Conservation (phyloP, 2,888 invertebrate species). For the Pachycephus smyrnensis region DNA sequence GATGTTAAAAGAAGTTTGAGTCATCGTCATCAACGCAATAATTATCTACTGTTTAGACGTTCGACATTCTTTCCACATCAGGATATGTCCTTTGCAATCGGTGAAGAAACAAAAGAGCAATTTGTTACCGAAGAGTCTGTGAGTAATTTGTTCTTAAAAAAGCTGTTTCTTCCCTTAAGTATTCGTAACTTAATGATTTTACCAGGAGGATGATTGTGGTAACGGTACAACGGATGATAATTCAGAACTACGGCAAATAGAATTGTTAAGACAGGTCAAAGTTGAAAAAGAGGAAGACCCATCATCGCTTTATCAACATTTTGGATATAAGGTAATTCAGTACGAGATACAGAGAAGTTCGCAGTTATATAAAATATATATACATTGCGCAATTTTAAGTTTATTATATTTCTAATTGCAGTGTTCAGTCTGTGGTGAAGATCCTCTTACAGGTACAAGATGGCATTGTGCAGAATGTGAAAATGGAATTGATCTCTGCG, state of each 20-base stretch:
- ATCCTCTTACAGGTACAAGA: slow-evolving; percentile 74
- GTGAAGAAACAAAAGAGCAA: slow-evolving; percentile 70
- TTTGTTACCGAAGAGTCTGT: slow-evolving; percentile 56
- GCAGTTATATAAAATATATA: neutral
- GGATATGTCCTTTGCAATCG: slow-evolving; percentile 83
- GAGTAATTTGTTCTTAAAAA: slow-evolving; percentile 20
- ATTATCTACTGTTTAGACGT: slow-evolving; percentile 68
- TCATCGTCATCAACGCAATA: slow-evolving; percentile 69
- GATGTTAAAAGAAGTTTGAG: slow-evolving; percentile 55
- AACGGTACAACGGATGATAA: slow-evolving; percentile 50
- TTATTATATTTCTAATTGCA: slow-evolving; percentile 27
- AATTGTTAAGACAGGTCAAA: slow-evolving; percentile 66
- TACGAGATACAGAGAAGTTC: neutral
- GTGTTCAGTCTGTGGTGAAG: slow-evolving; percentile 76
- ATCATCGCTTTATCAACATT: slow-evolving; percentile 56
- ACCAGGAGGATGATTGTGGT: slow-evolving; percentile 50
- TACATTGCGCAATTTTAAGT: slow-evolving; percentile 7
- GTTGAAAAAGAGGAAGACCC: slow-evolving; percentile 61
- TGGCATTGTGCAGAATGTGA: slow-evolving; percentile 80
- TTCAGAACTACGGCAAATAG: slow-evolving; percentile 59
- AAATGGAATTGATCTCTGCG: slow-evolving; percentile 73
- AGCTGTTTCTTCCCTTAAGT: neutral
- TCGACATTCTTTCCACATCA: slow-evolving; percentile 89
- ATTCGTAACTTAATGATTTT: slow-evolving; percentile 4
- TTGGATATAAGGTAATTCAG: slow-evolving; percentile 66